Evolutionary conservation across 1,140 invertebrate species (phyloP).

Genomic region (Cotesia typhae): DNA sequence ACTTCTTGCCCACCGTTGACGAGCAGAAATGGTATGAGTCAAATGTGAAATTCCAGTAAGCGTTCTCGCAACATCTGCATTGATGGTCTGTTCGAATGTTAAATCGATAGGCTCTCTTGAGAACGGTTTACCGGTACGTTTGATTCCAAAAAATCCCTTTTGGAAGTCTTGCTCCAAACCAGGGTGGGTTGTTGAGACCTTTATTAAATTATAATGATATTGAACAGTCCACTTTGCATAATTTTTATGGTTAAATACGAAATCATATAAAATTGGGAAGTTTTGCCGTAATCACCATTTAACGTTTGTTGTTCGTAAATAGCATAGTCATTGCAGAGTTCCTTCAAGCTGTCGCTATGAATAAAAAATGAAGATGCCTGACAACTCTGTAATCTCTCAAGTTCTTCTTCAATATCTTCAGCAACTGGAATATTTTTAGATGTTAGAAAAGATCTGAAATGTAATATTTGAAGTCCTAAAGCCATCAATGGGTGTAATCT

Average conservation of each 20-base stretch:
- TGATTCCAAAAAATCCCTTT: conserved; percentile 39
- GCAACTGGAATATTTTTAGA: conserved; percentile 39
- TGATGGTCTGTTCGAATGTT: conserved; percentile 50
- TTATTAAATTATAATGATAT: conserved; percentile 32
- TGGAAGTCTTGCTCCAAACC: conserved; percentile 39
- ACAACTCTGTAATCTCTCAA: not conserved
- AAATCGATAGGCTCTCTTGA: conserved; percentile 46
- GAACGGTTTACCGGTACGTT: conserved; percentile 44
- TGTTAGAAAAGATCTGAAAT: conserved; percentile 33
- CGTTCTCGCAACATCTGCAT: conserved; percentile 28
- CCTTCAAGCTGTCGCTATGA: not conserved
- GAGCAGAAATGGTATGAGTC: conserved; percentile 43
- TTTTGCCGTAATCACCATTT: conserved; percentile 41
- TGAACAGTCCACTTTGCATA: conserved; percentile 35
- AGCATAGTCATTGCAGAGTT: conserved; percentile 27
- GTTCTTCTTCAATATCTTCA: conserved; percentile 31
- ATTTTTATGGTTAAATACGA: conserved; percentile 43
- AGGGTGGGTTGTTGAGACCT: conserved; percentile 47
- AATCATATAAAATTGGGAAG: conserved; percentile 47
- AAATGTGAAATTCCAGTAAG: conserved; percentile 33
- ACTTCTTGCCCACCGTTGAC: conserved; percentile 39
- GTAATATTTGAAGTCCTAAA: not conserved
- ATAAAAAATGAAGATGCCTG: not conserved
- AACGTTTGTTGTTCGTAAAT: conserved; percentile 41
- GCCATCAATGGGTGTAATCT: conserved; percentile 5